phyloP scores from a whole-genome alignment of 2,797 vertebrate genomes.

The Sebastes iracundus region DNA sequence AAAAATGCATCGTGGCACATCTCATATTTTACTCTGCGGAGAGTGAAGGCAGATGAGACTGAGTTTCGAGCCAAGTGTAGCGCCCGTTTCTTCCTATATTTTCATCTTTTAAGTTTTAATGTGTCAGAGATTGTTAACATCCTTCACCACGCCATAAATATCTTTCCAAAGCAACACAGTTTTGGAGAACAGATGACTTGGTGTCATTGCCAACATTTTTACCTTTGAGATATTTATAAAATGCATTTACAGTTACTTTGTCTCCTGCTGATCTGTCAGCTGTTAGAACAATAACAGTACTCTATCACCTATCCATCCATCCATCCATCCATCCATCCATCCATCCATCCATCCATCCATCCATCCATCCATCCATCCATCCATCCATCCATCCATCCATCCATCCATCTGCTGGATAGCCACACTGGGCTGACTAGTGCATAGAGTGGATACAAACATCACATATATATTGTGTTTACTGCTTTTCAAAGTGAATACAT shows the following conservation, averaged over 20 bases:
- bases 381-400: too few relatives aligned
- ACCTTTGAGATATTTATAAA: not conserved
- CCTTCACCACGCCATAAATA: not conserved
- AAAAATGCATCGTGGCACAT: conserved; percentile 52
- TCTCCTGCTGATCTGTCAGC: not conserved
- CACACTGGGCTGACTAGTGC: not conserved
- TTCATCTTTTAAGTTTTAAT: not conserved
- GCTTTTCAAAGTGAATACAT: not conserved
- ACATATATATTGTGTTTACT: not conserved
- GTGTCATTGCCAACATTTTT: not conserved
- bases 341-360: too few relatives aligned
- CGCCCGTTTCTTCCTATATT: not conserved
- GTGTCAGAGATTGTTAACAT: not conserved
- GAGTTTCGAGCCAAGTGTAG: not conserved
- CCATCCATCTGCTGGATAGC: not conserved
- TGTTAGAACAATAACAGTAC: not conserved
- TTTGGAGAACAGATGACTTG: not conserved
- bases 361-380: too few relatives aligned
- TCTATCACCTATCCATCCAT: not conserved
- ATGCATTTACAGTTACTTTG: not conserved
- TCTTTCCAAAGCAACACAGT: not conserved
- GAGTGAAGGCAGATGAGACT: conserved; percentile 16
- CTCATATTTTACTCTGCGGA: conserved; percentile 28
- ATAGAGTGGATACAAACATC: not conserved
- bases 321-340: not conserved